A percentile compares a stretch with the other conserved stretches of the same genome.
Evolutionary conservation across 1,140 invertebrate genomes (phyloP).

Genomic region (Paracyclopina nana): DNA sequence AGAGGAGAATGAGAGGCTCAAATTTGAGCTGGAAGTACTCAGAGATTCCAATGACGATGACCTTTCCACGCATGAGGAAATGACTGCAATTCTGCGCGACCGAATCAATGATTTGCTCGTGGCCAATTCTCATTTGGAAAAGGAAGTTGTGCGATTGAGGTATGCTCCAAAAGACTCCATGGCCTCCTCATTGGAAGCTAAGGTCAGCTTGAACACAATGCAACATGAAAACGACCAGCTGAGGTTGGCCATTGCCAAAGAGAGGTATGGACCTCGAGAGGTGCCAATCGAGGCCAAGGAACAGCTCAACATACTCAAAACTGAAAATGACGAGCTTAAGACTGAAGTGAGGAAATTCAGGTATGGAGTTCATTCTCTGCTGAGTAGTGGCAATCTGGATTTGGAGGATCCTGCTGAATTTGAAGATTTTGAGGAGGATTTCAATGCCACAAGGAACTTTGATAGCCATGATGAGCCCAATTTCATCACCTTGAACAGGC

Average conservation of each 20-base stretch:
- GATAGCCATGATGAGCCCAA: background rate
- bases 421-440: background rate
- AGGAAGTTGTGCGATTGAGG: slow-evolving; percentile 5
- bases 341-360: background rate
- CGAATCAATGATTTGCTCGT: slow-evolving; percentile 3
- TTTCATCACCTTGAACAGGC: background rate
- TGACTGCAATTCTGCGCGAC: slow-evolving; percentile 10
- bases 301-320: background rate
- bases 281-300: background rate
- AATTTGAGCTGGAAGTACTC: background rate
- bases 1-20: background rate
- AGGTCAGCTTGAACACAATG: background rate
- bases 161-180: background rate
- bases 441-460: background rate
- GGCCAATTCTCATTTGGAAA: slow-evolving; percentile 11
- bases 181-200: background rate
- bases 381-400: background rate
- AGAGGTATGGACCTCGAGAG: background rate
- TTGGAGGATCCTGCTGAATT: too few relatives aligned
- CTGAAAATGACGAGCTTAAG: slow-evolving; percentile 1
- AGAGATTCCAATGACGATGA: background rate
- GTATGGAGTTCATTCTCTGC: background rate
- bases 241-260: slow-evolving; percentile 3
- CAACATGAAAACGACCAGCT: background rate
- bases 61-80: background rate